Evolutionary conservation across 2,113 vertebrate genomes (phyloP), one percentile per base, ranked within the genome.

Genomic region (Oxyruncus cristatus): DNA sequence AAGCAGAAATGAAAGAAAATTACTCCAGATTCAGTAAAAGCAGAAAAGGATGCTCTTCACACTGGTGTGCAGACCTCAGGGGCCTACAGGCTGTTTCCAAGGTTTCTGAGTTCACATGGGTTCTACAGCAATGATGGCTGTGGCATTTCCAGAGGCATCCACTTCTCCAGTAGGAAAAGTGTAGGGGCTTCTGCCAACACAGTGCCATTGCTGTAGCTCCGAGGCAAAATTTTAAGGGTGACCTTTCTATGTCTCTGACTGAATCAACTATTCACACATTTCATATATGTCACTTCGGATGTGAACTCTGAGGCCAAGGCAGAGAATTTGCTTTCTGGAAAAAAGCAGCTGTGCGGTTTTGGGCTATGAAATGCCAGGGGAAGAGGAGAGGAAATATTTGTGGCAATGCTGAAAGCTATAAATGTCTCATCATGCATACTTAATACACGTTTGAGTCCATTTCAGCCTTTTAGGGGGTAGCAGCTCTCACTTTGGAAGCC

Each of bases 371-470:
- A 94, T 92, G 85, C 91, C 92, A 89, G 62, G 55, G 80, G 73
- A 92, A 94, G 93, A 93, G 84, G 41, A 96, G 80, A 95, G 44
- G 76, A 88, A 96, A 96, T 97, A 95, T 91, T 95, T 96, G 96
- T 90, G 95, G 92, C 85, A 59, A 92, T 41, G 61, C 92, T 93
- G 80, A 91, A 93, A 95, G 95, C 94, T 96, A 93, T 96, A 95
- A 97, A 96, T 92, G 96, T 93, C 95, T 91, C 93, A 92, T 94
- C 93, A 73, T 65, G 83, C 96, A 96, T 93, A 86, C 92, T 93
- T 95, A 94, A 96, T 97, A 87, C 47, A 83, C 85, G 89, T 93
- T 94, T 89, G 93, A 97, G 77, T 46, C 89, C 78, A 52, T 95
- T 96, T 95, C 88, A 91, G 63, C 85, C 82, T 95, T 79, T 88